phyloP scores from a whole-genome alignment of 2,888 invertebrate species.

The Caenorhabditis doughertyi region DNA sequence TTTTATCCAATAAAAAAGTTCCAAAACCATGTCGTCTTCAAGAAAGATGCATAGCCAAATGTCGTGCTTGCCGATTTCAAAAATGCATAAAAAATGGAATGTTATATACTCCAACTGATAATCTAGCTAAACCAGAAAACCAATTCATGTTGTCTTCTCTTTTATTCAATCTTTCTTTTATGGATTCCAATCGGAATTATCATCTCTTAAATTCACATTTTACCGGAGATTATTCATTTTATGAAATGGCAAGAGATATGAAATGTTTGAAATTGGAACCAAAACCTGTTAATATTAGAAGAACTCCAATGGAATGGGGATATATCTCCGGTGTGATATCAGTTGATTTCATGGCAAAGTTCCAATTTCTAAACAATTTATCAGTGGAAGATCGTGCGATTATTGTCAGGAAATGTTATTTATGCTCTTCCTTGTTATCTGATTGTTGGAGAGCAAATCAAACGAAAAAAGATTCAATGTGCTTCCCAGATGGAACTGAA shows the following conservation, averaged over 20 bases:
- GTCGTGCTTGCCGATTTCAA: constrained; percentile 1
- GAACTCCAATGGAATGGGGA: constrained; percentile 6
- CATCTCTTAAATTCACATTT: not conserved
- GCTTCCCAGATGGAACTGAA: constrained; percentile 29
- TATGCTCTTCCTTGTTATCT: not conserved
- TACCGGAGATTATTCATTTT: not conserved
- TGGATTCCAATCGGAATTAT: not conserved
- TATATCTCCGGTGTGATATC: not conserved
- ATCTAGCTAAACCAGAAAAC: not conserved
- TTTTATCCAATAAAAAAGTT: not conserved
- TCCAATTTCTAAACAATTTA: not conserved
- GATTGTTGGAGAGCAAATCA: not conserved
- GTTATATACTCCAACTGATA: not conserved
- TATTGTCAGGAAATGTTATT: not conserved
- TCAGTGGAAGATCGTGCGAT: not conserved
- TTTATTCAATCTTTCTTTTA: not conserved
- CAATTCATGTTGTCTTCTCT: not conserved
- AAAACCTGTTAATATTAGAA: not conserved
- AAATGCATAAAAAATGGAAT: constrained; percentile 8
- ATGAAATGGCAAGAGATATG: not conserved
- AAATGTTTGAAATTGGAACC: not conserved
- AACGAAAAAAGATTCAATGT: not conserved
- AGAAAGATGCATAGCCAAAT: not conserved
- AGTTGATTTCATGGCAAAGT: not conserved
- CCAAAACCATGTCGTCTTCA: not conserved